Percentiles rank a stretch among this genome's conserved stretches.
phyloP scores from a whole-genome alignment of 2,797 vertebrate genomes.

The Phrynocephalus forsythii region DNA sequence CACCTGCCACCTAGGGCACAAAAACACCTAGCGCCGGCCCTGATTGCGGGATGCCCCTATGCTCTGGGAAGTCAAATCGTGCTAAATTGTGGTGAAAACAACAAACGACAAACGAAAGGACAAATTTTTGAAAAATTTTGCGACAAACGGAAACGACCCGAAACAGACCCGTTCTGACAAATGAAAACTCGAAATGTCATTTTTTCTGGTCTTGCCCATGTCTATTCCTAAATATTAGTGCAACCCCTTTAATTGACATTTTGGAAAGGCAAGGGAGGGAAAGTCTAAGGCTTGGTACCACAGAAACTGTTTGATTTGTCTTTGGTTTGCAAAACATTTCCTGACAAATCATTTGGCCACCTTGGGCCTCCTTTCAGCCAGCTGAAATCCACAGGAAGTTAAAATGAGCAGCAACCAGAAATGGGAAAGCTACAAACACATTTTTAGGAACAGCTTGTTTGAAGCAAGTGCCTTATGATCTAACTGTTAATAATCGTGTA shows the following conservation, averaged over 20 bases:
- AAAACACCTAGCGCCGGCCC: no score
- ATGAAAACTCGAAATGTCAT: no score
- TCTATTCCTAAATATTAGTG: not conserved
- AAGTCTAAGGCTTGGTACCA: conserved; percentile 21
- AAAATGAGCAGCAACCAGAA: conserved; percentile 35
- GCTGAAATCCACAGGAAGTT: not conserved
- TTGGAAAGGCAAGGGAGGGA: not conserved
- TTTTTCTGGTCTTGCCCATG: no score
- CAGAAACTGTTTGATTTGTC: conserved; percentile 35
- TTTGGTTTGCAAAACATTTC: conserved; percentile 28
- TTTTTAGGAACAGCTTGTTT: not conserved
- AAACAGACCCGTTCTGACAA: no score
- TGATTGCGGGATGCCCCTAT: no score
- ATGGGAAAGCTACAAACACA: not conserved
- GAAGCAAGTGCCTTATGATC: not conserved
- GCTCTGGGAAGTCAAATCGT: no score
- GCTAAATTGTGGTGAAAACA: no score
- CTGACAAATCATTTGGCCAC: conserved; percentile 32
- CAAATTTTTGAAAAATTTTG: no score
- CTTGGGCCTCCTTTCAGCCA: conserved; percentile 29
- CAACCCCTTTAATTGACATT: conserved; percentile 7
- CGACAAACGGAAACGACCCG: no score
- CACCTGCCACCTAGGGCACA: no score
- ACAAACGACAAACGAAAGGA: no score
- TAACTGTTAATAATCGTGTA: not conserved